A percentile compares a stretch with the other conserved stretches of the same genome.
These are phyloP conservation scores for Dolomedes plantarius DNA, from an alignment of 2,888 invertebrate genomes.

Conservation along the genomic window DNA sequence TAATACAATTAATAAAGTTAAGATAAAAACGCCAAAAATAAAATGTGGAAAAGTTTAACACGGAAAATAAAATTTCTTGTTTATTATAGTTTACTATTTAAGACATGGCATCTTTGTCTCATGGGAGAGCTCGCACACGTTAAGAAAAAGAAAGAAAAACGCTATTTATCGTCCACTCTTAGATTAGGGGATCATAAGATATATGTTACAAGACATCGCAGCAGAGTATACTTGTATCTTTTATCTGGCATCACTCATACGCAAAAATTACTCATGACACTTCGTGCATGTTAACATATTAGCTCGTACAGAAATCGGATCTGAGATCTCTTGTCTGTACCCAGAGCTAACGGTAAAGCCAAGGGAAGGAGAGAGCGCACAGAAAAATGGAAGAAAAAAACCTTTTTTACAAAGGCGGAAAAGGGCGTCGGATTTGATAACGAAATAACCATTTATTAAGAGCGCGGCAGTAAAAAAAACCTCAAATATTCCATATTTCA, in stretches of 20 bases:
- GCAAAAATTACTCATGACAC: constrained; percentile 2
- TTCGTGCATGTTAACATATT: constrained; percentile 6
- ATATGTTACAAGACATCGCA: no score
- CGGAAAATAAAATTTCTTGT: no score
- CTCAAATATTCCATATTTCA: constrained; percentile 63
- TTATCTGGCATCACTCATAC: constrained; percentile 9
- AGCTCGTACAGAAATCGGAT: neutral
- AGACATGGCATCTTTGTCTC: no score
- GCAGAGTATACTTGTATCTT: no score
- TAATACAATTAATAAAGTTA: no score
- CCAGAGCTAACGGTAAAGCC: neutral
- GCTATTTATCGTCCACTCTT: no score
- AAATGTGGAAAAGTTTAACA: no score
- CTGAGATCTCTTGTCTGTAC: constrained; percentile 18
- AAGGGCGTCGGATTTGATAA: constrained; percentile 51
- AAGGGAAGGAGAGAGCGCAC: neutral
- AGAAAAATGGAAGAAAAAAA: neutral
- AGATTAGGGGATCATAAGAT: no score
- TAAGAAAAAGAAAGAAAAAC: no score
- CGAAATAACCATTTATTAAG: constrained; percentile 42
- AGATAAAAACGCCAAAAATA: no score
- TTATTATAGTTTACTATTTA: no score
- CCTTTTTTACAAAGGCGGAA: constrained; percentile 7
- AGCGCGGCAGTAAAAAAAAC: constrained; percentile 20
- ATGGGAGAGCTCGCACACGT: no score